Conservation (phyloP, 2,888 invertebrate species). For the Macrophya annulata region DNA sequence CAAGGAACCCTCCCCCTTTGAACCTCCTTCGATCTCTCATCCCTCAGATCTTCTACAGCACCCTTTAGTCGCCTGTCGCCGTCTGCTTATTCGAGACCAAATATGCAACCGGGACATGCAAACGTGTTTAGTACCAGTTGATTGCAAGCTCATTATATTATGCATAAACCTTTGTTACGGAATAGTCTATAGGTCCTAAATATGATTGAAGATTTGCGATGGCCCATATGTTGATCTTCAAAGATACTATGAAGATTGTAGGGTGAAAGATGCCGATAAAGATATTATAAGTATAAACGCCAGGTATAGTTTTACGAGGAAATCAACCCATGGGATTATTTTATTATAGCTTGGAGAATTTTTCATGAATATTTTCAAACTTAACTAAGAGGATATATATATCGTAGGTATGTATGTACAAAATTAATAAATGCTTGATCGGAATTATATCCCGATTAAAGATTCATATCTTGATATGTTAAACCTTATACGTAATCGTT, state of each 20-base stretch:
- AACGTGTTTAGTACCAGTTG: slow-evolving; percentile 68
- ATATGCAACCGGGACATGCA: neutral
- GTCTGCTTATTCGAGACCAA: neutral
- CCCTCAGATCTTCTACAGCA: slow-evolving; percentile 49
- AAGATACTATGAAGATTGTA: neutral
- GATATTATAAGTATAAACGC: neutral
- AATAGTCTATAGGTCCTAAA: neutral
- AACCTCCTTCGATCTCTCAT: slow-evolving; percentile 52
- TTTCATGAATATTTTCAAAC: neutral
- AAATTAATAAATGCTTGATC: neutral
- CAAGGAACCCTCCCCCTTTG: slow-evolving; percentile 50
- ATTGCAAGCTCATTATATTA: slow-evolving; percentile 71
- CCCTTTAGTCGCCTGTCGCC: slow-evolving; percentile 54
- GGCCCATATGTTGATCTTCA: neutral
- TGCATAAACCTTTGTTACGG: slow-evolving; percentile 65
- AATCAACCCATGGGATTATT: neutral
- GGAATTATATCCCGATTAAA: slow-evolving; percentile 2
- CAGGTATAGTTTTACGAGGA: slow-evolving; percentile 1
- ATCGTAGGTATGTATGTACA: too few species aligned
- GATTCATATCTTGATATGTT: slow-evolving; percentile 7
- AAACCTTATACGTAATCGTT: neutral
- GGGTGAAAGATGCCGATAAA: neutral
- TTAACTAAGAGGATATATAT: neutral
- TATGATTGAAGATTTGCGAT: neutral
- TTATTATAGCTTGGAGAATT: neutral